Evolutionary conservation across 2,113 vertebrate genomes (phyloP).

Genomic region (Ptilonorhynchus violaceus): DNA sequence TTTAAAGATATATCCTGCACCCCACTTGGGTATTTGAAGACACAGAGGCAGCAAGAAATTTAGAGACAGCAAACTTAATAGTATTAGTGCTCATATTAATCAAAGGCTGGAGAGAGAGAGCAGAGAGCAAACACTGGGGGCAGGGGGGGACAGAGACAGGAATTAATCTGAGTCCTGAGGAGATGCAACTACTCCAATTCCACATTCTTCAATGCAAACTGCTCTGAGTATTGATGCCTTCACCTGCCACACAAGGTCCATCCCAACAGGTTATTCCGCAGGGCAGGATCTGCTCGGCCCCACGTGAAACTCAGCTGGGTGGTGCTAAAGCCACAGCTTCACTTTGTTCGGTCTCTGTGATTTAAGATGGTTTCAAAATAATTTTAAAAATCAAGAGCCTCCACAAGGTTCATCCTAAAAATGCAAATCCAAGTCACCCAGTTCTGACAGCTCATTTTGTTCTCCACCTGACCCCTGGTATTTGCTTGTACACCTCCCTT

Average conservation of each 20-base stretch:
- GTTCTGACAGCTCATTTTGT: background rate
- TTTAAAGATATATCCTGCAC: background rate
- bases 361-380: background rate
- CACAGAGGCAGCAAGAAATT: background rate
- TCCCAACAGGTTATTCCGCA: background rate
- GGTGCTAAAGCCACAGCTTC: background rate
- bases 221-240: background rate
- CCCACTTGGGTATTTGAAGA: background rate
- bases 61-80: background rate
- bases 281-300: background rate
- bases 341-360: background rate
- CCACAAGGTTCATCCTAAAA: background rate
- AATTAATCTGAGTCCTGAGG: background rate
- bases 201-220: conserved; percentile 34
- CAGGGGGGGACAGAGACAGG: background rate
- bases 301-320: background rate
- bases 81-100: background rate
- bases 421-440: background rate
- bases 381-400: background rate
- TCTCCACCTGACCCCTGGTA: background rate
- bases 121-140: background rate
- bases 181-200: conserved; percentile 3
- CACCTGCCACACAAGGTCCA: background rate
- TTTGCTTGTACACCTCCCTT: background rate
- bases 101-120: background rate